A percentile compares a stretch with the other conserved stretches of the same genome.
Conservation (phyloP, 2,113 vertebrate species). For the Amblyornis subalaris region DNA sequence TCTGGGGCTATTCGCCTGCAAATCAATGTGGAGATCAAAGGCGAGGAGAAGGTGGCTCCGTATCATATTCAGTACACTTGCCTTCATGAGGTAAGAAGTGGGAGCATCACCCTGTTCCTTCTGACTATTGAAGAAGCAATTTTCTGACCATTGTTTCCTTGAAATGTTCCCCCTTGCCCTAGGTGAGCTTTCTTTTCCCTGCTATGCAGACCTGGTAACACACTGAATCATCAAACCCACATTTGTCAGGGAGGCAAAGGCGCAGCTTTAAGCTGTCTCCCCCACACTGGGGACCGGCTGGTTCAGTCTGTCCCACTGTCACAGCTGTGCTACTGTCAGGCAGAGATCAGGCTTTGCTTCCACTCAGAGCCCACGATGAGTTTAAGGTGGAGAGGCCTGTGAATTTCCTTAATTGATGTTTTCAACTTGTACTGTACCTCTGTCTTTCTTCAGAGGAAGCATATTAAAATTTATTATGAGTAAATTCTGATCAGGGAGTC, state of each 20-base stretch:
- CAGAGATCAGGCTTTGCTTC: not conserved
- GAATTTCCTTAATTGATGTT: not conserved
- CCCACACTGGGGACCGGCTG: accelerated
- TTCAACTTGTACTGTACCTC: not conserved
- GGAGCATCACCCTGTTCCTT: not conserved
- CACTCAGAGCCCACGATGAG: not conserved
- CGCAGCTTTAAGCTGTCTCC: not conserved
- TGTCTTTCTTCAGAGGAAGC: not conserved
- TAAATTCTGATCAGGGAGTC: not conserved
- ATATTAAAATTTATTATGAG: not conserved
- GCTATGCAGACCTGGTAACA: not conserved
- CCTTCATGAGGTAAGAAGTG: conserved; percentile 87
- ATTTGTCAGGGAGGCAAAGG: not conserved
- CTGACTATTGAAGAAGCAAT: not conserved
- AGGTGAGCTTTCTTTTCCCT: not conserved
- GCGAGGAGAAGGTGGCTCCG: conserved; percentile 94
- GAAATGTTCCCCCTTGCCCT: not conserved
- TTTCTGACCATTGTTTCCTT: not conserved
- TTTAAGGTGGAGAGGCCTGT: not conserved
- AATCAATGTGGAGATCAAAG: conserved; percentile 96
- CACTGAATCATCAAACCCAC: not conserved
- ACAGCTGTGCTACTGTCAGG: not conserved
- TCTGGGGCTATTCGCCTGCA: conserved; percentile 94
- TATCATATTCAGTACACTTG: conserved; percentile 96
- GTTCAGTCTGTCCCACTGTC: not conserved